Conservation (phyloP, 1,140 invertebrate genomes). For the Limonius californicus region DNA sequence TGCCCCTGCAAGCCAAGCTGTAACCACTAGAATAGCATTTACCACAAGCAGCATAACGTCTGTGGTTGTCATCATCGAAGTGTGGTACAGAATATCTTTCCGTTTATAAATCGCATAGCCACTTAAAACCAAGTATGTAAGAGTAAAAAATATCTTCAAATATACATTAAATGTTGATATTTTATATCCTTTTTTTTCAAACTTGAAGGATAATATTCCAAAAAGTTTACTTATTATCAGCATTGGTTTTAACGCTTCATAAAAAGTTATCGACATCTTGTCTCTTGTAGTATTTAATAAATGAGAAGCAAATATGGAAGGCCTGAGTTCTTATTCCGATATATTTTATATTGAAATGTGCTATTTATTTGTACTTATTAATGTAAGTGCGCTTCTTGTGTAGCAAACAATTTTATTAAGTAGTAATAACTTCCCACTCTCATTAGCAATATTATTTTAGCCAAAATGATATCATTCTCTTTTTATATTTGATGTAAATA, state of each 20-base stretch:
- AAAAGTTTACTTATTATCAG: not conserved
- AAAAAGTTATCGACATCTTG: conserved; percentile 4
- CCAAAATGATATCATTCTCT: too few species aligned
- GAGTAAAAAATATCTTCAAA: not conserved
- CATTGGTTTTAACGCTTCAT: conserved; percentile 1
- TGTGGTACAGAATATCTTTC: not conserved
- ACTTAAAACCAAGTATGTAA: not conserved
- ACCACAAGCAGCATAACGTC: not conserved
- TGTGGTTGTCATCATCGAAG: not conserved
- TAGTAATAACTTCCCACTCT: too few species aligned
- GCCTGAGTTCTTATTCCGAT: too few species aligned
- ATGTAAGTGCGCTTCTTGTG: too few species aligned
- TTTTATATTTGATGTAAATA: too few species aligned
- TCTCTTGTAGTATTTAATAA: too few species aligned
- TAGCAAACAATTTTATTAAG: too few species aligned
- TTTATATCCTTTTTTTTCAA: not conserved
- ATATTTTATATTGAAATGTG: too few species aligned
- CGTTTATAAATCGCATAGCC: not conserved
- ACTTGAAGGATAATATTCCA: not conserved
- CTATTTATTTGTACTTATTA: too few species aligned
- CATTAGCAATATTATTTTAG: too few species aligned
- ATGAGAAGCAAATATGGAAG: too few species aligned
- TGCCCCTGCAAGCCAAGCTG: not conserved
- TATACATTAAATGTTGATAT: not conserved
- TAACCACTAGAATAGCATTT: not conserved